Conservation (phyloP, 2,113 vertebrate species). For the Nansenia antarctica region DNA sequence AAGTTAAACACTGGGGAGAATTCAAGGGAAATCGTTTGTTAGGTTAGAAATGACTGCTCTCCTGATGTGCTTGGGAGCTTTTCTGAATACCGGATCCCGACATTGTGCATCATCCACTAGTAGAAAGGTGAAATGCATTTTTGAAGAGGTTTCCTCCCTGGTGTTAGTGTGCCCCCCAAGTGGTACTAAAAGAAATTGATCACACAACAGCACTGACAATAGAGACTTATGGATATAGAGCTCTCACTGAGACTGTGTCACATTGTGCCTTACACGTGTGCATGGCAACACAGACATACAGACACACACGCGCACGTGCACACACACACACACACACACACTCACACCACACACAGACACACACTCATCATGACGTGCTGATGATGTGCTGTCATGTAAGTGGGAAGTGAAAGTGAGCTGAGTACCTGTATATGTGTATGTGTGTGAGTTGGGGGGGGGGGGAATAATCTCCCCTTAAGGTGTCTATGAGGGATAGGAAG, state of each 20-base stretch:
- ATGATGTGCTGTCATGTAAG: background rate
- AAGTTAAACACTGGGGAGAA: background rate
- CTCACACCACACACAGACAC: background rate
- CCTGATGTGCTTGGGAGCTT: background rate
- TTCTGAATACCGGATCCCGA: conserved; percentile 1
- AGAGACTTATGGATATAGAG: background rate
- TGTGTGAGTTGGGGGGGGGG: background rate
- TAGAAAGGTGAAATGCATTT: background rate
- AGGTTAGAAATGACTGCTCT: background rate
- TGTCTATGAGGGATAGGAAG: background rate
- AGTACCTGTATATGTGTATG: background rate
- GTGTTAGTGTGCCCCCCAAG: conserved; percentile 46
- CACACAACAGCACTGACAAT: background rate
- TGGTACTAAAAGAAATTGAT: conserved; percentile 31
- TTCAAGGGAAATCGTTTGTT: background rate
- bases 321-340: conserved; percentile 13
- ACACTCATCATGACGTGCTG: background rate
- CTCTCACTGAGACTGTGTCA: background rate
- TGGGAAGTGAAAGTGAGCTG: background rate
- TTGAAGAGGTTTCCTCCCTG: conserved; percentile 15
- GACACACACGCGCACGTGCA: conserved; percentile 4
- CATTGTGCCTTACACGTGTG: too few species aligned
- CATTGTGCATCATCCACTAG: background rate
- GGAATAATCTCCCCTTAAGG: background rate
- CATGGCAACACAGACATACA: background rate